Percentiles rank a stretch among this genome's conserved stretches.
Evolutionary conservation across 2,888 invertebrate genomes (phyloP).

Genomic region (Automeris io): DNA sequence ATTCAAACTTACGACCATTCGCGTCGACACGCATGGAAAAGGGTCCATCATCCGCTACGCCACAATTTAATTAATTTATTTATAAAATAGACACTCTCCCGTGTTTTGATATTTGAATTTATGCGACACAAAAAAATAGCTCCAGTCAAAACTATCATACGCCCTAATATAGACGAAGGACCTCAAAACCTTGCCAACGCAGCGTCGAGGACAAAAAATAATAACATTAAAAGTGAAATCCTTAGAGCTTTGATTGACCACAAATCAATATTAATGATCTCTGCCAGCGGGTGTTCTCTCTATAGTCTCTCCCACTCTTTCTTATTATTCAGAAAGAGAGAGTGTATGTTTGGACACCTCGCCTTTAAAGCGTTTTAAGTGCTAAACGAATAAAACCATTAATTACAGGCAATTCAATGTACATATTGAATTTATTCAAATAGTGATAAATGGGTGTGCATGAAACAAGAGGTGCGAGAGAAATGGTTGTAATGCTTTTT

Average conservation of each 20-base stretch:
- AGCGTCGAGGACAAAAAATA: constrained; percentile 47
- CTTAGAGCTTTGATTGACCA: constrained; percentile 76
- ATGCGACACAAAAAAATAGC: not conserved
- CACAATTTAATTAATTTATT: too few species aligned
- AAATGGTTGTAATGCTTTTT: constrained; percentile 17
- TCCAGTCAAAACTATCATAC: constrained; percentile 9
- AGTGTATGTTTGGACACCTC: constrained; percentile 68
- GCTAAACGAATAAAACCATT: constrained; percentile 78
- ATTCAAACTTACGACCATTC: too few species aligned
- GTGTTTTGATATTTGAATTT: constrained; percentile 11
- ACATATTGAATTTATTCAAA: constrained; percentile 78
- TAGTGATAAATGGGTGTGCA: constrained; percentile 68
- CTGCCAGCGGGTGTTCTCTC: constrained; percentile 66
- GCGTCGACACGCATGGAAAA: too few species aligned
- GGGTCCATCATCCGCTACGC: too few species aligned
- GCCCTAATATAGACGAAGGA: constrained; percentile 29
- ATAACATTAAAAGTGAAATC: constrained; percentile 73
- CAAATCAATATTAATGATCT: constrained; percentile 78
- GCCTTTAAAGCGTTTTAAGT: constrained; percentile 74
- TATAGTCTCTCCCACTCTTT: constrained; percentile 36
- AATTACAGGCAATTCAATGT: constrained; percentile 76
- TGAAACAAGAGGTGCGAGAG: constrained; percentile 66
- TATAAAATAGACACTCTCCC: too few species aligned
- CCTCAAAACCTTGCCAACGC: constrained; percentile 35
- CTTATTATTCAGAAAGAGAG: constrained; percentile 34